Evolutionary conservation across 2,888 invertebrate species (phyloP), one percentile per base, ranked within the genome.

Genomic region (Galeruca laticollis): DNA sequence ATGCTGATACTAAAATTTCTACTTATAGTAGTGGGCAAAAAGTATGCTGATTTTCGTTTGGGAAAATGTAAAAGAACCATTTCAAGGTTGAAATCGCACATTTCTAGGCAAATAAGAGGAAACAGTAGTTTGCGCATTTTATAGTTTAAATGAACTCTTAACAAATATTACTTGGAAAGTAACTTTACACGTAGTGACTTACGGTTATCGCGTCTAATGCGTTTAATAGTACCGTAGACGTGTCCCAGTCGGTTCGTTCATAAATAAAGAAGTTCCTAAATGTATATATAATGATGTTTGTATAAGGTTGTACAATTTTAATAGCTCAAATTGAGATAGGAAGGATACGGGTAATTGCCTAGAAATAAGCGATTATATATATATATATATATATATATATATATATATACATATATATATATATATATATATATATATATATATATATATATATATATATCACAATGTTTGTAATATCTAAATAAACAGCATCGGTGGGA

Each of bases 401-500:
- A 49, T 51, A 56, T 33, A 37, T 43, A 56, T 26, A 35, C 49
- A 59, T 18, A 35, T 59, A 59, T 51, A n/a, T 57, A 52, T 47
- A 49, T 51, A 56, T 33, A 37, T 43, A 56, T 26, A 35, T 59
- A 59, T 18, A 35, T 59, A 59, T 51, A n/a, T n/a, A n/a, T n/a
- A n/a, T 57, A 52, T 47, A 49, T 51, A 56, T 33, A 37, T 43
- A 56, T 26, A 35, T 59, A 59, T 18, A 35, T 59, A 59, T 51
- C 47, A 37, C 51, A 57, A 65, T 65, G 57, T 59, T 43, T 57
- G 47, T 65, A 47, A 65, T 59, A 65, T 65, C 33, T 15, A 49
- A 65, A 47, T 33, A 61, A 26, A 43, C 65, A 66, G 51, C 66
- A 66, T 59, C 51, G 21, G 59, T 66, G 66, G 59, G 51, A 51